Evolutionary conservation across 2,888 invertebrate species (phyloP), one percentile per base, ranked within the genome.

Genomic region (Diloba caeruleocephala): DNA sequence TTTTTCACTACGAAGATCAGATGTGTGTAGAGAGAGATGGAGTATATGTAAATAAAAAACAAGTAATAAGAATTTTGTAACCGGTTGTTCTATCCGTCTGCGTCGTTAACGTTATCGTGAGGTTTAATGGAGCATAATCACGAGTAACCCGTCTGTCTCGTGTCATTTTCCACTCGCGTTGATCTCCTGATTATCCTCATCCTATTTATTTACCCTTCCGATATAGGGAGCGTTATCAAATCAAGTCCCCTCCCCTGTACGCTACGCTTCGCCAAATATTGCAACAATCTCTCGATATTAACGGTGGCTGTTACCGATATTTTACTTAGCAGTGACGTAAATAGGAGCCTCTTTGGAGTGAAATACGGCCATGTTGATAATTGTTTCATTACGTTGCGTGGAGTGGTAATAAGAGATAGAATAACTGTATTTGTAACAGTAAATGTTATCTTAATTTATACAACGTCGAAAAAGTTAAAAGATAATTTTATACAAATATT

Each of bases 181-280:
- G 55, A 31, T 58, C 39, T 36, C 57, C 53, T 69, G 71, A 76
- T 76, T 65, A 61, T 64, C 49, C 39, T 43, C 54, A 65, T 68
- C 70, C 65, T 38, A 56, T 54, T 44, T 46, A 50, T 43, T 45
- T 15, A 46, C 48, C 42, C 21, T 39, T 14, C 36, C 31, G 32
- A 39, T 51, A 43, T 48, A 31, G 23, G 25, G 15, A 34, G 31
- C 37, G 46, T 42, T 53, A 57, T 56, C 36, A 25, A 48, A 62
- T 61, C 41, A 44, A 29, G 51, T 38, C 65, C 43, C 49, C 41
- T 38, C 19, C 9, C 33, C 13, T 9, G 28, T 19, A 9, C 12
- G 21, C 8, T 12, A 32, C 42, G 25, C 28, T 44, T 23, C 42
- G 36, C 50, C 29, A 34, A 31, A 52, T 28, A 50, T 51, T 37